phyloP scores from a whole-genome alignment of 1,140 invertebrate genomes.

The Bombus difficillimus region DNA sequence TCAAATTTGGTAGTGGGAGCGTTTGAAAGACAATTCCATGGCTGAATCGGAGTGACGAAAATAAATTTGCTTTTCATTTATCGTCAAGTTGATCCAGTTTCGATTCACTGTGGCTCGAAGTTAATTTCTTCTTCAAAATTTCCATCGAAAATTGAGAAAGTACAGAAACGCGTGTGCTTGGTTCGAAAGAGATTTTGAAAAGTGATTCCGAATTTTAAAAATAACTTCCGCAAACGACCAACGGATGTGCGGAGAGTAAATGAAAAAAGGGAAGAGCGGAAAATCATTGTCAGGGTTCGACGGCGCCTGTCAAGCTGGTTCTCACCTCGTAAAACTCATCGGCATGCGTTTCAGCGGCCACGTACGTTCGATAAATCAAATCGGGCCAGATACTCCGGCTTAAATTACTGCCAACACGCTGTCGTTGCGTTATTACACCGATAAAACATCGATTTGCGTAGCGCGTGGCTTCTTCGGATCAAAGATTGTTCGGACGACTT shows the following conservation, averaged over 20 bases:
- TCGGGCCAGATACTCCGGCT: constrained; percentile 23
- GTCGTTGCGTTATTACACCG: constrained; percentile 8
- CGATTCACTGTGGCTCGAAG: neutral
- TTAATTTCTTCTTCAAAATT: neutral
- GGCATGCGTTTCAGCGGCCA: neutral
- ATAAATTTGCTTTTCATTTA: neutral
- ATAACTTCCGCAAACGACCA: neutral
- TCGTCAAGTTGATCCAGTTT: too few relatives aligned
- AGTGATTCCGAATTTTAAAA: neutral
- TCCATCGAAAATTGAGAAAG: neutral
- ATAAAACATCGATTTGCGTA: constrained; percentile 32
- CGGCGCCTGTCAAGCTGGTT: constrained; percentile 31
- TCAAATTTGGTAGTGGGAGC: neutral
- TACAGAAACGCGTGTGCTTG: too few relatives aligned
- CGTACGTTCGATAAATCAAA: constrained; percentile 50
- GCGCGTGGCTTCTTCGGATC: neutral
- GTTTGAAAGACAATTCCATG: neutral
- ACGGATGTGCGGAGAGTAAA: too few relatives aligned
- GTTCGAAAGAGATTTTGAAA: too few relatives aligned
- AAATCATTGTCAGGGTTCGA: neutral
- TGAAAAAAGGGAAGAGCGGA: neutral
- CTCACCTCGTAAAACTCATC: constrained; percentile 37
- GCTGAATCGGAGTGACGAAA: too few relatives aligned
- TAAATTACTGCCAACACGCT: constrained; percentile 40
- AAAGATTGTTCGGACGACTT: neutral